Evolutionary conservation across 30 jellyfish, hydroid and myxozoan genomes (phyloP), one percentile per base, ranked within the genome.

Genomic region (Aurelia sp.): DNA sequence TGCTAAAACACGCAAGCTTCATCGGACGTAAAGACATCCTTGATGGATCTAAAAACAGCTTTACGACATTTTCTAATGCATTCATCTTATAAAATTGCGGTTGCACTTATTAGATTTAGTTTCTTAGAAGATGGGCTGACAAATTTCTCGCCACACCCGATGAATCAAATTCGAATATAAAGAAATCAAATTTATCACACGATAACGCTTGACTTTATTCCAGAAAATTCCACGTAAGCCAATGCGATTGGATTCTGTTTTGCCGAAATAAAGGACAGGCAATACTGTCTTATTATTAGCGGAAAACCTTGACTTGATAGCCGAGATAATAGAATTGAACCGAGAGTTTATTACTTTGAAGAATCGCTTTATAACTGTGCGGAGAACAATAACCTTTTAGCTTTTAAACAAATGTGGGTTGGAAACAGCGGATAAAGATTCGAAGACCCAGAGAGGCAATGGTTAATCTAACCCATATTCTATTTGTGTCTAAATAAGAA

Each of bases 211-310:
- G 55, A 44, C 55, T 44, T 1, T 8, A 44, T 44, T 44, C 55
- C 55, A 44, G 55, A 44, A 44, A 44, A 44, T 44, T 44, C 55
- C 16, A 44, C 55, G 9, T 4, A 44, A 33, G 80, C 16, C 35
- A 69, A 13, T 21, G 59, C 31, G 66, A 69, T 69, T 69, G 80
- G 80, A 27, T 33, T 69, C 62, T 10, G 22, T 50, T 69, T 69
- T 33, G 22, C 62, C 61, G 27, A 27, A 31, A 33, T 19, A 69
- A 41, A 33, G 80, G 3, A 35, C 61, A 50, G 51, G 61, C 31
- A 69, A 69, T 21, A 22, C 66, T 40, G 80, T 35, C 44, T 69
- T 66, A 66, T 27, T 69, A 69, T 69, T 27, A 33, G 27, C 80
- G 62, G 80, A 35, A 69, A 69, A 69, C 44, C 21, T 69, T 69